Evolutionary conservation across 2,797 vertebrate species (phyloP).

Genomic region (Sphaeramia orbicularis): DNA sequence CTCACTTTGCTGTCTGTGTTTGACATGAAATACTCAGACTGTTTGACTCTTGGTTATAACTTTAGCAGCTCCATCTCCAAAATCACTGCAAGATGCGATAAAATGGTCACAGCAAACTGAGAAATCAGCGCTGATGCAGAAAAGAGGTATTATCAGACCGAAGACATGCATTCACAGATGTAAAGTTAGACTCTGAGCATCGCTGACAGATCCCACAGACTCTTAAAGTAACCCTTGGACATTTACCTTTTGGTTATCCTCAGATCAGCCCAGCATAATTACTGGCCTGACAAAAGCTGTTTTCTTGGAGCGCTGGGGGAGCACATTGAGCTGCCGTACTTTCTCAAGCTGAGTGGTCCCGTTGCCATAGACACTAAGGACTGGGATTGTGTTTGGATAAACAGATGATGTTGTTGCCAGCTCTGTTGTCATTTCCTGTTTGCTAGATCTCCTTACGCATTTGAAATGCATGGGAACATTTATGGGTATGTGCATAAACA

Average conservation of each 20-base stretch:
- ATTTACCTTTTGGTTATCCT: constrained; percentile 10
- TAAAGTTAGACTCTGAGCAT: background rate
- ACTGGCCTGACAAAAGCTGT: constrained; percentile 60
- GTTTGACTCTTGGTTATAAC: too few species aligned
- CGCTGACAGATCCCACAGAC: constrained; percentile 2
- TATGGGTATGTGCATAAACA: background rate
- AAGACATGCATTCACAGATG: constrained; percentile 1
- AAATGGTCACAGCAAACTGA: too few species aligned
- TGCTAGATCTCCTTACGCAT: constrained; percentile 3
- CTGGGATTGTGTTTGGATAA: constrained; percentile 47
- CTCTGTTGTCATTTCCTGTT: constrained; percentile 43
- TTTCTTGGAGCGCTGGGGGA: constrained; percentile 36
- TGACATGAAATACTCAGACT: too few species aligned
- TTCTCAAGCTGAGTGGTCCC: constrained; percentile 44
- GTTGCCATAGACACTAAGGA: constrained; percentile 64
- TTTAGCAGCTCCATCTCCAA: too few species aligned
- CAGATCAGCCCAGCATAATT: constrained; percentile 49
- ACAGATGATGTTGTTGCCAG: constrained; percentile 39
- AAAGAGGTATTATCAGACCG: background rate
- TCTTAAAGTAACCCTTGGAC: constrained; percentile 10
- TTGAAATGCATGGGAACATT: background rate
- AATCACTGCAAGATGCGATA: too few species aligned
- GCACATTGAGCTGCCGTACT: constrained; percentile 29
- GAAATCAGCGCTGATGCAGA: background rate
- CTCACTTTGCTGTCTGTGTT: too few species aligned